Percentiles rank a stretch among this genome's conserved stretches.
phyloP scores from a whole-genome alignment of 2,888 invertebrate species.

The Argyresthia goedartella region DNA sequence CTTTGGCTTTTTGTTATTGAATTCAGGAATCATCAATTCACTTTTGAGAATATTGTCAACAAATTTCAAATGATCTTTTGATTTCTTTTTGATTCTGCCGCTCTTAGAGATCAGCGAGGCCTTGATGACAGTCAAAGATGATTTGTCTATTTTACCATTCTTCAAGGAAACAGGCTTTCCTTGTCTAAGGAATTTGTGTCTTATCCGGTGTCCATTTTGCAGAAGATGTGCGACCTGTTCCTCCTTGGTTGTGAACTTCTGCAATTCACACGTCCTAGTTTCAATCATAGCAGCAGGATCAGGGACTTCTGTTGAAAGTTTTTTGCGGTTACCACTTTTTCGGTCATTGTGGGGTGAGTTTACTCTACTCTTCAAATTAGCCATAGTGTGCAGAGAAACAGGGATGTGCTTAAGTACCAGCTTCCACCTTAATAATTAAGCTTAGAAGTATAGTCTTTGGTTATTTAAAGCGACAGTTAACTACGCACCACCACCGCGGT shows the following conservation, averaged over 20 bases:
- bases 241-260: constrained; percentile 22
- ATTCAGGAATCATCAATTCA: constrained; percentile 37
- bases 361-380: constrained; percentile 48
- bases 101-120: constrained; percentile 22
- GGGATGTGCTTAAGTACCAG: background rate
- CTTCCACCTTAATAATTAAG: background rate
- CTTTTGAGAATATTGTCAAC: constrained; percentile 43
- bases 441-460: constrained; percentile 10
- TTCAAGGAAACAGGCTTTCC: constrained; percentile 3
- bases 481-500: constrained; percentile 2
- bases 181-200: constrained; percentile 19
- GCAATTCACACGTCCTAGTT: constrained; percentile 6
- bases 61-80: constrained; percentile 28
- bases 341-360: background rate
- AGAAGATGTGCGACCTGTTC: constrained; percentile 27
- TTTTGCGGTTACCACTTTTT: constrained; percentile 14
- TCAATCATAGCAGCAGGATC: background rate
- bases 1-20: constrained; percentile 7
- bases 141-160: constrained; percentile 12
- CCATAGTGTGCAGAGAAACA: constrained; percentile 31
- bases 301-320: constrained; percentile 7
- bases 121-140: constrained; percentile 7
- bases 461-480: background rate
- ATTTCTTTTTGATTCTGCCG: constrained; percentile 27
- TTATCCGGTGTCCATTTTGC: constrained; percentile 28